Percentiles rank a stretch among this genome's conserved stretches.
Conservation (phyloP, 2,888 invertebrate species). For the Barypeithes pellucidus region DNA sequence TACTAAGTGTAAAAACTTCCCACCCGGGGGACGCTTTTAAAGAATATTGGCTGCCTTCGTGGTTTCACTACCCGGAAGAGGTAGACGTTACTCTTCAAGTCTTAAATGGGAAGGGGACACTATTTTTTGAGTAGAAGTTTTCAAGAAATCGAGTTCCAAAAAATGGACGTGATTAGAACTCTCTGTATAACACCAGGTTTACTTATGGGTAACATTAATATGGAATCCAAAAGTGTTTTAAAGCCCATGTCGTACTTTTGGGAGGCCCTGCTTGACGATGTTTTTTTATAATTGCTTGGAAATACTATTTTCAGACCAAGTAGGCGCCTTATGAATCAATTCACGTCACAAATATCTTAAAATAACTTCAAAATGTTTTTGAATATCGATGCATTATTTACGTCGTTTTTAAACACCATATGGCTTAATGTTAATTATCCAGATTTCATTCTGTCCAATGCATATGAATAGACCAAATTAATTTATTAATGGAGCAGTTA, state of each 20-base stretch:
- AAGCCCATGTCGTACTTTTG: not conserved
- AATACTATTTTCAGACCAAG: constrained; percentile 39
- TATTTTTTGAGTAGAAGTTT: no score
- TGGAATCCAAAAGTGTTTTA: not conserved
- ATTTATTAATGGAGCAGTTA: not conserved
- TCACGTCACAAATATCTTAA: constrained; percentile 40
- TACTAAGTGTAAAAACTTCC: no score
- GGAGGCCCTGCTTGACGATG: not conserved
- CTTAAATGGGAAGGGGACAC: no score
- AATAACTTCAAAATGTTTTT: constrained; percentile 40
- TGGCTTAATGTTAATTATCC: not conserved
- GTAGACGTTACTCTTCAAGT: no score
- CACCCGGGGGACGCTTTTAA: no score
- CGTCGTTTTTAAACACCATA: constrained; percentile 3
- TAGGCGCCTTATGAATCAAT: constrained; percentile 50
- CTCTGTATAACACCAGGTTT: not conserved
- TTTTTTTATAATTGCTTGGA: constrained; percentile 12
- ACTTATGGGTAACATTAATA: no score
- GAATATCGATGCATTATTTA: constrained; percentile 3
- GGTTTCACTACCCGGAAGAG: no score
- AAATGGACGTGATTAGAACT: no score
- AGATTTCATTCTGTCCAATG: not conserved
- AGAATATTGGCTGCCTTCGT: no score
- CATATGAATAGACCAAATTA: not conserved
- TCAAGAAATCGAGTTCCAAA: no score